Percentiles rank a stretch among this genome's conserved stretches.
These are phyloP conservation scores for Odontophorus gujanensis DNA, from an alignment of 2,113 vertebrate species.

Conservation along the genomic window DNA sequence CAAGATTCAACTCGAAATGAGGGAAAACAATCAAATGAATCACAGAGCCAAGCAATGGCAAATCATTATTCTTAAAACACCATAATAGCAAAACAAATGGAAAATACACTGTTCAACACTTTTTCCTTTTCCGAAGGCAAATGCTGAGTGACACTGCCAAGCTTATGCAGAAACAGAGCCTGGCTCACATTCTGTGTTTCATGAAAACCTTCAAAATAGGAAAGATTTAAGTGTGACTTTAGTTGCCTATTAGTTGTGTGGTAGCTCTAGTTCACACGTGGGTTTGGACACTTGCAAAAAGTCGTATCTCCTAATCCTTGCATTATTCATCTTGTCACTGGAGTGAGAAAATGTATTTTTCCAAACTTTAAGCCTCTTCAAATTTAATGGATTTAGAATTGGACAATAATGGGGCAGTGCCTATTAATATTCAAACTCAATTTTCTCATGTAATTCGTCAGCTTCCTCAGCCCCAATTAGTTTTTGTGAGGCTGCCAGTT, in stretches of 20 bases:
- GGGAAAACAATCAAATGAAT: conserved; percentile 61
- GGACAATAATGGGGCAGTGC: background rate
- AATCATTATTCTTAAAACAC: conserved; percentile 65
- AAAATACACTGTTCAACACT: conserved; percentile 21
- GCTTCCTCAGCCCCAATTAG: conserved; percentile 26
- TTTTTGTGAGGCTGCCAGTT: background rate
- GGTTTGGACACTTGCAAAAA: background rate
- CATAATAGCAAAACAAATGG: conserved; percentile 58
- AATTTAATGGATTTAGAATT: conserved; percentile 28
- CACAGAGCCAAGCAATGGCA: conserved; percentile 29
- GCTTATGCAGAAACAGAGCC: background rate
- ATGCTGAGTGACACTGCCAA: conserved; percentile 6
- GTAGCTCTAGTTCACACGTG: background rate
- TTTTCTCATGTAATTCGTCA: conserved; percentile 37
- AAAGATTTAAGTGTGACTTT: background rate
- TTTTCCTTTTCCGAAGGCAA: conserved; percentile 28
- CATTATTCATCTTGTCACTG: background rate
- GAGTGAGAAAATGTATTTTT: conserved; percentile 21
- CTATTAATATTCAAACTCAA: conserved; percentile 41
- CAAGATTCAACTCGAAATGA: conserved; percentile 61
- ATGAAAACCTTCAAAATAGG: background rate
- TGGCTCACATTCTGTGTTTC: background rate
- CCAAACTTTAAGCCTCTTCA: conserved; percentile 51
- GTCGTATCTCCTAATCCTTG: background rate
- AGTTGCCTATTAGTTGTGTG: background rate